phyloP scores from a whole-genome alignment of 2,113 vertebrate genomes.

The Amphiprion ocellaris region DNA sequence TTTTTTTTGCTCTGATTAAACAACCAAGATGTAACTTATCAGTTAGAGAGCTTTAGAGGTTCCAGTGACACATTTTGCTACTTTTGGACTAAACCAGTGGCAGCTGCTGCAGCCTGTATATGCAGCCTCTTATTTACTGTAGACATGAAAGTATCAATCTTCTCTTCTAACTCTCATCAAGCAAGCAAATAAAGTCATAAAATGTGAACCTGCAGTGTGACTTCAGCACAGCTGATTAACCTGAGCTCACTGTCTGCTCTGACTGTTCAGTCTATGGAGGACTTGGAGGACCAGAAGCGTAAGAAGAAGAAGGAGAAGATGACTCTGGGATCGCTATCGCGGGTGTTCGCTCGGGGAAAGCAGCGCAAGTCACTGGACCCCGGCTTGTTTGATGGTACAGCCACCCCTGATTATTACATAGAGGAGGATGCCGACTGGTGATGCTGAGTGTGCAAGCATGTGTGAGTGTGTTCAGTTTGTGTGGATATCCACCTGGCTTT shows the following conservation, averaged over 20 bases:
- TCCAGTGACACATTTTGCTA: too few relatives aligned
- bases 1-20: too few relatives aligned
- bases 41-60: too few relatives aligned
- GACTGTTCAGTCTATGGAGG: constrained; percentile 93
- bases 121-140: too few relatives aligned
- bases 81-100: too few relatives aligned
- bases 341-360: constrained; percentile 95
- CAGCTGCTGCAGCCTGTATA: too few relatives aligned
- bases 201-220: background rate
- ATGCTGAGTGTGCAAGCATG: constrained; percentile 56
- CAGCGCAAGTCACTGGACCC: constrained; percentile 97
- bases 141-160: background rate
- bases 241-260: background rate
- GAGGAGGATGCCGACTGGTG: constrained; percentile 98
- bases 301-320: constrained; percentile 96
- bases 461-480: constrained; percentile 39
- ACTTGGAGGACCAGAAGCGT: constrained; percentile 95
- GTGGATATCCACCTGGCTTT: constrained; percentile 52
- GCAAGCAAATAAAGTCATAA: background rate
- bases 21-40: too few relatives aligned
- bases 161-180: background rate
- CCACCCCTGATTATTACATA: constrained; percentile 98
- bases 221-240: constrained; percentile 9
- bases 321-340: constrained; percentile 95
- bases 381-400: constrained; percentile 96